phyloP scores from a whole-genome alignment of 2,797 vertebrate genomes.

The Poecilia gillii region DNA sequence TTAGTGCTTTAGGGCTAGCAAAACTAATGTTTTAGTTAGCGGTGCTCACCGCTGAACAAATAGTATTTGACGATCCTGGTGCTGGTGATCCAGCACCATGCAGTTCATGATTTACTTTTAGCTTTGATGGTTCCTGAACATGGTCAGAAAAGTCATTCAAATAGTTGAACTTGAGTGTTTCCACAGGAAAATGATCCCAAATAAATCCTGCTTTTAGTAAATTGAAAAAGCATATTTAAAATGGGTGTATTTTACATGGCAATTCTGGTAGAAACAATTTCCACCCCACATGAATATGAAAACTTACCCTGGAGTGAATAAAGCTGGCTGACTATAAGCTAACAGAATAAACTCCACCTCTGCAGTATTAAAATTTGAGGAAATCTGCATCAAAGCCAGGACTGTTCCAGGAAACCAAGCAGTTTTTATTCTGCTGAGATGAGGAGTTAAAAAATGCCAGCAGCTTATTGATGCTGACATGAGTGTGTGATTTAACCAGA shows the following conservation, averaged over 20 bases:
- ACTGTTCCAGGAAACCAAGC: neutral
- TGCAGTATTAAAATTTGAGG: neutral
- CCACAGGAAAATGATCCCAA: neutral
- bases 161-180: neutral
- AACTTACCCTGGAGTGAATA: neutral
- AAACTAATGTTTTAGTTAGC: neutral
- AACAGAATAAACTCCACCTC: neutral
- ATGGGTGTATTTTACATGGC: neutral
- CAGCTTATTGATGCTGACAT: neutral
- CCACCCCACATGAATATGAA: neutral
- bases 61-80: neutral
- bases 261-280: neutral
- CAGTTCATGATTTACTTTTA: neutral
- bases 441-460: too few relatives aligned
- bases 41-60: neutral
- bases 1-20: neutral
- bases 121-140: neutral
- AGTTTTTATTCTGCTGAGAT: neutral
- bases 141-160: neutral
- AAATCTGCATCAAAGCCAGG: neutral
- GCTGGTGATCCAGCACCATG: neutral
- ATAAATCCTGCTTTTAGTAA: neutral
- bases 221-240: neutral
- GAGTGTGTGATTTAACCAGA: neutral
- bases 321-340: neutral